A percentile compares a stretch with the other conserved stretches of the same genome.
Conservation (phyloP, 2,888 invertebrate species). For the Synanthedon andrenaeformis region DNA sequence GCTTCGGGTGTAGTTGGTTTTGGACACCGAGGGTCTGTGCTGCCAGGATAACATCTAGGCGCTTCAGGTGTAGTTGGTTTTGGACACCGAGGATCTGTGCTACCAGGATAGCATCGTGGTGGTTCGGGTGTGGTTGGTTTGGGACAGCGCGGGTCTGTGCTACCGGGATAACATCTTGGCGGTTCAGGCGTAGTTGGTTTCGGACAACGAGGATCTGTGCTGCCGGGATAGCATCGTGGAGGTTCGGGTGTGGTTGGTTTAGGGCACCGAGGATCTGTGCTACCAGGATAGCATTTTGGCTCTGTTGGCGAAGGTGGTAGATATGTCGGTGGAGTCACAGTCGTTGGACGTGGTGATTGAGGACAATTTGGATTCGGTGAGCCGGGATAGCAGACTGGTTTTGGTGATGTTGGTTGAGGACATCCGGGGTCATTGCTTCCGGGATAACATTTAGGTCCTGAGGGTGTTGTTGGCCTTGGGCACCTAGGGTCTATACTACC, state of each 20-base stretch:
- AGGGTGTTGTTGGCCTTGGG: constrained; percentile 5
- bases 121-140: constrained; percentile 18
- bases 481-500: constrained; percentile 24
- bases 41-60: constrained; percentile 32
- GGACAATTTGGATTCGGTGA: constrained; percentile 11
- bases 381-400: constrained; percentile 11
- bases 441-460: constrained; percentile 25
- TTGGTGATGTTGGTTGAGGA: constrained; percentile 19
- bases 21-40: constrained; percentile 28
- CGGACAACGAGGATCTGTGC: constrained; percentile 28
- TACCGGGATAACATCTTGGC: constrained; percentile 23
- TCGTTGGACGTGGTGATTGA: constrained; percentile 9
- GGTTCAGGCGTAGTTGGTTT: constrained; percentile 20
- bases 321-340: constrained; percentile 4
- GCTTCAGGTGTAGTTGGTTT: constrained; percentile 17
- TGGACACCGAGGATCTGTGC: constrained; percentile 29
- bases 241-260: constrained; percentile 16
- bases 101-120: constrained; percentile 28
- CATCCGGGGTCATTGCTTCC: constrained; percentile 26
- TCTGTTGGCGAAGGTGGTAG: constrained; percentile 9
- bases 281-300: constrained; percentile 17
- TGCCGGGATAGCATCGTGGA: constrained; percentile 18
- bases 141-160: constrained; percentile 28
- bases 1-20: constrained; percentile 20
- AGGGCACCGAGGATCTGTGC: constrained; percentile 27